A percentile compares a stretch with the other conserved stretches of the same genome.
Evolutionary conservation across 2,113 vertebrate species (phyloP).

Genomic region (Dasypus novemcinctus): DNA sequence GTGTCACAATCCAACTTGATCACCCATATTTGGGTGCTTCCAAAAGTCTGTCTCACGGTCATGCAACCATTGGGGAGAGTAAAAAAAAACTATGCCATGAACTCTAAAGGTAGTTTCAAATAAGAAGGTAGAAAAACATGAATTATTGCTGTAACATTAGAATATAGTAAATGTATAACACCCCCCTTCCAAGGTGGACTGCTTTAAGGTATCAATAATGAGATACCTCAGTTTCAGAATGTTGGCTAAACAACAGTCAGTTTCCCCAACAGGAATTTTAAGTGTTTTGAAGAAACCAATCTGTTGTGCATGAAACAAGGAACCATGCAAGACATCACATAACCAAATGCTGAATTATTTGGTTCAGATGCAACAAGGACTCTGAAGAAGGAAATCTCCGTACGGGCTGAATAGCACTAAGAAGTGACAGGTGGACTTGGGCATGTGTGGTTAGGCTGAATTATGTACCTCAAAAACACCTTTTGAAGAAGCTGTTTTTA

Average conservation of each 20-base stretch:
- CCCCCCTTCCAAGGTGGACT: background rate
- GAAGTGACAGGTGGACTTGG: background rate
- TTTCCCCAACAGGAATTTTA: background rate
- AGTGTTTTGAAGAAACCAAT: too few relatives aligned
- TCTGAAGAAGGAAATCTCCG: background rate
- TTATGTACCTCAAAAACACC: too few relatives aligned
- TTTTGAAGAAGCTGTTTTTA: too few relatives aligned
- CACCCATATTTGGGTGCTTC: background rate
- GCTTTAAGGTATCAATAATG: background rate
- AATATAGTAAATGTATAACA: fast-evolving
- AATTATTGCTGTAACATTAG: fast-evolving
- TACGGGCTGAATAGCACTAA: fast-evolving
- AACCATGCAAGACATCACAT: fast-evolving
- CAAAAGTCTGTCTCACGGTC: background rate
- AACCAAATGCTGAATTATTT: fast-evolving
- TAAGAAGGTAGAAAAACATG: background rate
- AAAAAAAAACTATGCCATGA: background rate
- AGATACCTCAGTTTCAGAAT: background rate
- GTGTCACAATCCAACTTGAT: background rate
- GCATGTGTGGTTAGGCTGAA: too few relatives aligned
- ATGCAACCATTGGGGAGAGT: background rate
- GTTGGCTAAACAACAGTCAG: fast-evolving
- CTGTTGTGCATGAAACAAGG: too few relatives aligned
- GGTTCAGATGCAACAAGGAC: background rate
- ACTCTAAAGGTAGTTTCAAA: background rate